Base-by-base conservation (phyloP, 2,797 vertebrate species). In the Garrulus glandarius region DNA sequence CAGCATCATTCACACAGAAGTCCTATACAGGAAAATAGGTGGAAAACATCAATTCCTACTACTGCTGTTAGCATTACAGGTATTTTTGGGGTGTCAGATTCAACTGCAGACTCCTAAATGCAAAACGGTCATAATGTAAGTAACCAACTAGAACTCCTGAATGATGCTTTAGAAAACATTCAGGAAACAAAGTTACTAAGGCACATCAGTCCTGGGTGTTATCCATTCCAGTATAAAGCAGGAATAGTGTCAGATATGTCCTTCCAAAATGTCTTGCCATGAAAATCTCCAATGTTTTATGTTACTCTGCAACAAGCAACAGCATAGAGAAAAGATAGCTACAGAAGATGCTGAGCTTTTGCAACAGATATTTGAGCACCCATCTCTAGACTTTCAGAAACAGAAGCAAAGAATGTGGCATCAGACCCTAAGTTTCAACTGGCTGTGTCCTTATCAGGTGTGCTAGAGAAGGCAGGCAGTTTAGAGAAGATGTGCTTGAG, bases 131-230 rank as follows among this genome's bases (percentile, higher is more conserved):
- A n/a, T 6, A 17, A 34, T 39, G n/a, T 24, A 94, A 75, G 36
- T 24, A 39, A 75, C 23, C 14, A 84, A 52, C 8, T 21, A 60
- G 32, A 81, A 34, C 8, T 22, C 13, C 53, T 9, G 11, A 72
- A 47, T 43, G 12, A n/a, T n/a, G n/a, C n/a, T n/a, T n/a, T n/a
- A n/a, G n/a, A n/a, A n/a, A n/a, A n/a, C 17, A 39, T 30, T 90
- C 52, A 59, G 56, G 79, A 87, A 77, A 64, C 5, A 11, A 68
- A 49, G 32, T 47, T 20, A 72, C 10, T 1, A 2, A 85, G 64
- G 44, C 39, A 59, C 4, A 0, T 41, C 16, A 86, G 46, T 37
- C 41, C 30, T 22, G 5, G 11, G 15, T 39, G 12, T 0, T 0
- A 57, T 49, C 11, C n/a, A 16, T 15, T 49, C 56, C 15, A 57